Base-by-base conservation (phyloP, 2,797 vertebrate species). In the Schizothorax lantsangensis region DNA sequence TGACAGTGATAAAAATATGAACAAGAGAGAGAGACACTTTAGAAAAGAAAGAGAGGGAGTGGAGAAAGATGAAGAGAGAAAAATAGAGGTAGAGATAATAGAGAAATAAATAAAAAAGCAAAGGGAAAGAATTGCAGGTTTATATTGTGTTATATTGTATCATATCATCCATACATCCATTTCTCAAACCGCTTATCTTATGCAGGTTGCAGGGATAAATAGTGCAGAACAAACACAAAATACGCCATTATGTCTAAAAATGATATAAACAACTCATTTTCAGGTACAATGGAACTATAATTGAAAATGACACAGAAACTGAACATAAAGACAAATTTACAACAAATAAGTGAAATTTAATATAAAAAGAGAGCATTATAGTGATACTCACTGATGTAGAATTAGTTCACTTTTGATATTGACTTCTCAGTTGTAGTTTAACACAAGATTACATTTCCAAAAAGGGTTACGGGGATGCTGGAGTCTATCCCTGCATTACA, bases 341-440 rank as follows among this genome's bases (percentile, higher is more conserved):
- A 1, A 11, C n/a, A 75, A 43, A 15, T 30, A 6, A 69, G 4
- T 40, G 47, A 40, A 21, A 5, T 4, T 33, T 6, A 52, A 49
- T 40, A 33, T 11, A 3, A 59, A 80, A 43, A 72, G 11, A 33
- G 36, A 7, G 14, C 11, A 72, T 33, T 19, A 74, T 23, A 49
- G 30, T 33, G 14, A 79, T 40, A 84, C 83, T 85, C 64, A 88
- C 81, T 84, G 38, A 40, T 84, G 47, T 36, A 40, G 72, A 78
- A 64, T 40, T 47, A 88, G 66, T 30, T 68, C 33, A 30, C 45
- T 59, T 26, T 59, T 4, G 49, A 33, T 79, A 49, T 26, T 49
- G 52, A 36, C 5, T 52, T 14, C 45, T 52, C 6, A 15, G 36
- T 59, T 80, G 23, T 75, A 69, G 33, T 52, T 80, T 33, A 84